Base-by-base conservation (phyloP, 1,140 invertebrate genomes). In the Macrotrachela quadricornifera region DNA sequence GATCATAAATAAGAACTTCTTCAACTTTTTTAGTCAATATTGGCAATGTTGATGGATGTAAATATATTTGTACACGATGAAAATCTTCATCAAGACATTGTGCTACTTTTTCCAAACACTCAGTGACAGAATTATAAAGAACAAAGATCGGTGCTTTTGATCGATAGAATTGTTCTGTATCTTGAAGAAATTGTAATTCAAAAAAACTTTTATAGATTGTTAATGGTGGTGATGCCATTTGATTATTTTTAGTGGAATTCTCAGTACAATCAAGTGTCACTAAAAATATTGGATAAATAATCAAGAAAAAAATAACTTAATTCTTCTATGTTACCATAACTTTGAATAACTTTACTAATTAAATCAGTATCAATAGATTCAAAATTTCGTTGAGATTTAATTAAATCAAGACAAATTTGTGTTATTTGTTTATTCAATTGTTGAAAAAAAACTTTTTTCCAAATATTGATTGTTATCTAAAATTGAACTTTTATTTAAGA, bases 81-180 rank as follows among this genome's bases (percentile, higher is more conserved):
- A 85, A 79, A 65, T 96, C 91, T 69, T 96, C 90, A 51, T 80
- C 74, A 21, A 96, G 72, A 45, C 90, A 76, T 62, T 83, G 80
- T 61, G 94, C 90, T 1, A 84, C 83, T 76, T 90, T 90, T 72
- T 94, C 94, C 83, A 96, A 87, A 65, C 97, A 99, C 64, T 97
- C 91, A 3, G 90, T 94, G 37, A 97, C 86, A 1, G 90, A 84
- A 72, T 95, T 96, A 60, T 87, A 81, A 43, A 78, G 73, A n/a
- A 96, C 73, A 71, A 95, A 97, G 60, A 90, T 84, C 6, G 78
- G 80, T 61, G 87, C 92, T 71, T 97, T 90, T 51, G 81, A 75
- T 12, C 79, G 83, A 65, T 97, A 99, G 74, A 88, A 97, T 42
- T 82, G 71, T 70, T 88, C 85, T 0, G 94, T 97, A 63, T 96